A percentile compares a stretch with the other conserved stretches of the same genome.
Evolutionary conservation across 2,797 vertebrate species (phyloP).

Genomic region (Bradypus variegatus): DNA sequence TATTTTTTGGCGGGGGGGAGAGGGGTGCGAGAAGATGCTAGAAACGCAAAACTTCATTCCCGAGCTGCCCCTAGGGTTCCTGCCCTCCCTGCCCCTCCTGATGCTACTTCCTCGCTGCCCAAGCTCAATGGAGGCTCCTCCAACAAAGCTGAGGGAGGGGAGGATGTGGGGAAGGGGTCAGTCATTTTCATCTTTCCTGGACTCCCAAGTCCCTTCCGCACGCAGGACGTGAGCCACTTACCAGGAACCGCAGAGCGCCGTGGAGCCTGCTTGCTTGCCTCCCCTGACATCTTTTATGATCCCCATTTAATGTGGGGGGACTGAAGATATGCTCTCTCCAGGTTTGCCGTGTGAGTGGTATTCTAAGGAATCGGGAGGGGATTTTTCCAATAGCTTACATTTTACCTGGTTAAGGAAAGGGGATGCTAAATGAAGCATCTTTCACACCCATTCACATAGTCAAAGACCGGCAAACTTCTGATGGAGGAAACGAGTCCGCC

Average conservation of each 20-base stretch:
- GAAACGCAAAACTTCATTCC: not conserved
- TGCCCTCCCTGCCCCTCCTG: not conserved
- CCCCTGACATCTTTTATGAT: not conserved
- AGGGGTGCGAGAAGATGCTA: not conserved
- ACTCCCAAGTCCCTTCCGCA: not conserved
- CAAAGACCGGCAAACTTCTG: not conserved
- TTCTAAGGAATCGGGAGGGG: not conserved
- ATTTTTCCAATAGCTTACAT: not conserved
- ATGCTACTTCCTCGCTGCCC: no score
- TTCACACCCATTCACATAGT: not conserved
- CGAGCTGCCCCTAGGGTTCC: not conserved
- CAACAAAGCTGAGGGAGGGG: not conserved
- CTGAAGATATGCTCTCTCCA: not conserved
- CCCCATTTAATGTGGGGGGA: not conserved
- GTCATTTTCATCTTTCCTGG: not conserved
- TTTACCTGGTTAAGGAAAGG: not conserved
- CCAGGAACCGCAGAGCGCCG: not conserved
- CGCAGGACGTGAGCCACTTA: not conserved
- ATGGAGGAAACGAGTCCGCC: not conserved
- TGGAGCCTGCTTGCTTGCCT: not conserved
- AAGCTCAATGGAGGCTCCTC: not conserved
- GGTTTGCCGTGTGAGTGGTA: not conserved
- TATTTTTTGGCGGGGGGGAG: not conserved
- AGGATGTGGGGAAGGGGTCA: not conserved
- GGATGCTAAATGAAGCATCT: not conserved